Evolutionary conservation across 1,140 invertebrate species (phyloP), one percentile per base, ranked within the genome.

Genomic region (Augochlora pura): DNA sequence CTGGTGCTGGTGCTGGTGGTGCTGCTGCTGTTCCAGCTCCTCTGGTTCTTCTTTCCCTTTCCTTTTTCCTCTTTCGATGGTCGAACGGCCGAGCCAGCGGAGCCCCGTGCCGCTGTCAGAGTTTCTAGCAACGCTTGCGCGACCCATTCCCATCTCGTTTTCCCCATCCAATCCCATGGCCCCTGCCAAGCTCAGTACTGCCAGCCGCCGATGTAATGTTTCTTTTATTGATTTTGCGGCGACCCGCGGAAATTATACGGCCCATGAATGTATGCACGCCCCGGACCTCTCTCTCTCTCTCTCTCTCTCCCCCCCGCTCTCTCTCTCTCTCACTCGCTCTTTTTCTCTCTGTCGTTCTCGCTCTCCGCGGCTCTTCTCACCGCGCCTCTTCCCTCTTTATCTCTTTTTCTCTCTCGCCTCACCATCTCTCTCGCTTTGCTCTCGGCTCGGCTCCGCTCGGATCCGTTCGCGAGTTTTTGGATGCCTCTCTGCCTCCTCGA

Each of bases 181-280:
- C 89, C 90, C 89, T 80, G 81, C 83, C 84, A 77, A 82, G 82
- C 84, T 83, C 83, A 85, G 87, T 86, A 88, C 89, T 88, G 84
- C 91, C 91, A 89, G 87, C 90, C 91, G 90, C 88, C 91, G 88
- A 93, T 93, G 90, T 93, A 93, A 93, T 93, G 92, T 93, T 93
- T 93, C 92, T 93, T 92, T 93, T 93, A 93, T 93, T 93, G 92
- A 93, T 93, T 93, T 93, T 92, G 91, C 88, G 91, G 91, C 90
- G 88, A 87, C 86, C 88, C 87, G 89, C 88, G 88, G 87, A 91
- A 92, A 93, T 93, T 92, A 93, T 90, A 90, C 86, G 84, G 85
- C 77, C 78, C 80, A 77, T 76, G 82, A 72, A 87, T 89, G 84
- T 89, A 85, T 88, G 84, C 78, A 82, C 74, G 77, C 72, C 59